phyloP scores from a whole-genome alignment of 2,113 vertebrate species.

The Heteronetta atricapilla region DNA sequence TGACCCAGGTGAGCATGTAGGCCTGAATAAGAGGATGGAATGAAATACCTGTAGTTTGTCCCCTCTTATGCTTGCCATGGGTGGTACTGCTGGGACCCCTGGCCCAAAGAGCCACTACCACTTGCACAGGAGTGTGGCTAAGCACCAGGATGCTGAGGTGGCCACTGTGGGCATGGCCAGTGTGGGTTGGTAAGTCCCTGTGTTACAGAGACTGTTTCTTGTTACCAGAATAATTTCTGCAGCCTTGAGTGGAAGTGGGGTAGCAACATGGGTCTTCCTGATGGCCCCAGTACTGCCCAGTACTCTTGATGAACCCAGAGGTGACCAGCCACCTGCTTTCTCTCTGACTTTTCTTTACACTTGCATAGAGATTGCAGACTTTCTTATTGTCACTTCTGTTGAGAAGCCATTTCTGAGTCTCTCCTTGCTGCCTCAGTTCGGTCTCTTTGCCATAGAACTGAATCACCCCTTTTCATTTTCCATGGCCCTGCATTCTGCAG shows the following conservation, averaged over 20 bases:
- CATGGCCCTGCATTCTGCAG: neutral
- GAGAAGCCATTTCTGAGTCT: neutral
- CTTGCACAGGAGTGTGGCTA: neutral
- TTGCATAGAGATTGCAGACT: neutral
- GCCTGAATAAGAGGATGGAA: neutral
- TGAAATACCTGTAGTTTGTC: neutral
- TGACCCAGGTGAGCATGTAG: neutral
- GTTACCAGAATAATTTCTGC: neutral
- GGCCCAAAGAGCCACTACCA: fast-evolving
- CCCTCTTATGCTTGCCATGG: neutral
- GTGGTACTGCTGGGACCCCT: neutral
- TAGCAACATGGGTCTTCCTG: neutral
- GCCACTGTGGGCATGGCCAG: neutral
- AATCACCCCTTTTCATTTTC: neutral
- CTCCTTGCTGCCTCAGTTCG: neutral
- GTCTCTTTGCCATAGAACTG: neutral
- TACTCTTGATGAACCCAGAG: neutral
- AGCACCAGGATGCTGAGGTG: neutral
- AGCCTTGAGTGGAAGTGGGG: neutral
- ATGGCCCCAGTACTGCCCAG: neutral
- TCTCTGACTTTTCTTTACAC: neutral
- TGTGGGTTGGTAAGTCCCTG: neutral
- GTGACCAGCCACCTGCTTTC: neutral
- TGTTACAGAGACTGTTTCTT: neutral
- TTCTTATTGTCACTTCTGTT: neutral